These are phyloP conservation scores for Eupristina koningsbergeri DNA, from an alignment of 1,140 invertebrate genomes.

Conservation along the genomic window DNA sequence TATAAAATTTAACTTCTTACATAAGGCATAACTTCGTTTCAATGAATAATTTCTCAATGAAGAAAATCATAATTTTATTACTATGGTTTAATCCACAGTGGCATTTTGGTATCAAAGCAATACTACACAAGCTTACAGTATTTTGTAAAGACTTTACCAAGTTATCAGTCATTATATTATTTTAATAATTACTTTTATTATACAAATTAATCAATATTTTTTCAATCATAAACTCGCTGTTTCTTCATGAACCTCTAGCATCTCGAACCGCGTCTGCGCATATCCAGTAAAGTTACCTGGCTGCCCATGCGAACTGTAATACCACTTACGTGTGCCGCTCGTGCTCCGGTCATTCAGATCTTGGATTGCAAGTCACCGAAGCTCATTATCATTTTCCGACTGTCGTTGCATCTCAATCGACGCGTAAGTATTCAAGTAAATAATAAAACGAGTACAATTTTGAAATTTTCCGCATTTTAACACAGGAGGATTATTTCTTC, in stretches of 20 bases:
- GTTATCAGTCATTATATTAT: too few species aligned
- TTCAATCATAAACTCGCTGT: too few species aligned
- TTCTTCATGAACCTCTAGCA: too few species aligned
- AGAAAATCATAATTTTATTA: too few species aligned
- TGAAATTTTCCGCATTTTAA: conserved; percentile 44
- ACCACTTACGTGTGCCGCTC: conserved; percentile 42
- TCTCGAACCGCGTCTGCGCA: background rate
- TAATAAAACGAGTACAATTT: conserved; percentile 35
- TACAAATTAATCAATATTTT: too few species aligned
- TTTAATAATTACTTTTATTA: background rate
- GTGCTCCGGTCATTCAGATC: background rate
- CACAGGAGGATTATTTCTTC: background rate
- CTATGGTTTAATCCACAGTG: too few species aligned
- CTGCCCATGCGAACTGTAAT: conserved; percentile 45
- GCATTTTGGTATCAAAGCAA: too few species aligned
- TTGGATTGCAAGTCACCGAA: background rate
- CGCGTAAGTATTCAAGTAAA: background rate
- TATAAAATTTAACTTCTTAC: too few species aligned
- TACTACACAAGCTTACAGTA: too few species aligned
- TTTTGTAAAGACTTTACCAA: background rate
- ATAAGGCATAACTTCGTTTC: too few species aligned
- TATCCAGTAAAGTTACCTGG: conserved; percentile 30
- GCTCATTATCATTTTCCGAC: conserved; percentile 39
- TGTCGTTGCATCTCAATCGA: background rate
- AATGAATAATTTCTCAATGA: too few species aligned